A percentile compares a stretch with the other conserved stretches of the same genome.
phyloP scores from a whole-genome alignment of 2,797 vertebrate genomes.

The Coendou prehensilis region DNA sequence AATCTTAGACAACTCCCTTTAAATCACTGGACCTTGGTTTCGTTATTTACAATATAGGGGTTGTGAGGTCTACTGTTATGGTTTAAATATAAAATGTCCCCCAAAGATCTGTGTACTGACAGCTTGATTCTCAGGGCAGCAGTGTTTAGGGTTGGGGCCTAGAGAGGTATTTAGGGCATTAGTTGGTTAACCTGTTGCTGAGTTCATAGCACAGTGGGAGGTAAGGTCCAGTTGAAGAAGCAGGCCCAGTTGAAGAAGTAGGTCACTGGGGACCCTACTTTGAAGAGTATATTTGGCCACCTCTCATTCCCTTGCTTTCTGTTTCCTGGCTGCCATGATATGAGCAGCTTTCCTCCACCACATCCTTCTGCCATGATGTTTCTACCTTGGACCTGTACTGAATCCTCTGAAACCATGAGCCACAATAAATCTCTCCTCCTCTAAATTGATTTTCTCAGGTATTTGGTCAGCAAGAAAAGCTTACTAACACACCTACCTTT shows the following conservation, averaged over 20 bases:
- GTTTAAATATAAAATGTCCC: background rate
- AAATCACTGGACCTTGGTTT: conserved; percentile 20
- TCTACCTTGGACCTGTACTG: background rate
- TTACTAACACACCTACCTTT: background rate
- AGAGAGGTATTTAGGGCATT: background rate
- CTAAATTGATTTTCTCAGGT: background rate
- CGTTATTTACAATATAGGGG: background rate
- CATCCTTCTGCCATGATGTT: too few species aligned
- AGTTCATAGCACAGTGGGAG: background rate
- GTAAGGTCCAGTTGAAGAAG: background rate
- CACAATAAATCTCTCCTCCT: background rate
- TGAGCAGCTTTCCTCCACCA: background rate
- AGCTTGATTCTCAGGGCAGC: background rate
- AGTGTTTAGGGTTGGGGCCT: background rate
- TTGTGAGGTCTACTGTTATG: background rate
- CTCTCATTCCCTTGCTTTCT: background rate
- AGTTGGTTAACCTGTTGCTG: background rate
- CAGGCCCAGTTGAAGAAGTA: background rate
- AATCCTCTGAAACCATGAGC: background rate
- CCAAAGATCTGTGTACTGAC: background rate
- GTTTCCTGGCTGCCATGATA: background rate
- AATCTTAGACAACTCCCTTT: background rate
- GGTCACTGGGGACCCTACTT: background rate
- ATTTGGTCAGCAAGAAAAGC: background rate
- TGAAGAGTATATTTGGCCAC: background rate